A percentile compares a stretch with the other conserved stretches of the same genome.
phyloP scores from a whole-genome alignment of 2,888 invertebrate genomes.

The Brenthis hecate region DNA sequence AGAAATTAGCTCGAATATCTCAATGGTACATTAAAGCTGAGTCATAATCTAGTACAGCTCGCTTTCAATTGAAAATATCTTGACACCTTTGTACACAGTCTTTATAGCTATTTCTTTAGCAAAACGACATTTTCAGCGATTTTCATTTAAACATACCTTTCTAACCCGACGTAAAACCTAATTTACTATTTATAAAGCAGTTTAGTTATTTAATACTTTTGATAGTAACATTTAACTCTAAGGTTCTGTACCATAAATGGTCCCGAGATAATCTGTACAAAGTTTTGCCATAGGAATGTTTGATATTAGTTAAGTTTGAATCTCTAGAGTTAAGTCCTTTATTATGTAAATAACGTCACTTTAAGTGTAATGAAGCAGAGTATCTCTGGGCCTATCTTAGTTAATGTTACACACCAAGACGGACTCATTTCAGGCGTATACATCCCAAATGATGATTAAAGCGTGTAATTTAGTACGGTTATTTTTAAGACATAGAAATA shows the following conservation, averaged over 20 bases:
- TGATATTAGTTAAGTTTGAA: conserved; percentile 37
- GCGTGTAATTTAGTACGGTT: not conserved
- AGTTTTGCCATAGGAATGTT: conserved; percentile 33
- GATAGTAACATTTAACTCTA: not conserved
- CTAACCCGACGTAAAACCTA: too few species aligned
- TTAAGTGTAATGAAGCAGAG: conserved; percentile 22
- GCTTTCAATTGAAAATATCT: too few species aligned
- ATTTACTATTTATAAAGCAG: too few species aligned
- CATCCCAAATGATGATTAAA: conserved; percentile 6
- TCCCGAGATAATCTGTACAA: conserved; percentile 27
- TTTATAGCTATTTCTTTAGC: too few species aligned
- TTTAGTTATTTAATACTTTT: not conserved
- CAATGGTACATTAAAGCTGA: too few species aligned
- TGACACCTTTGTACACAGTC: too few species aligned
- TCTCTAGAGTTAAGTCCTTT: conserved; percentile 21
- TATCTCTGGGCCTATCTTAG: conserved; percentile 20
- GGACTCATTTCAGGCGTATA: not conserved
- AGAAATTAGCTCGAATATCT: too few species aligned
- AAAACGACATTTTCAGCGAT: too few species aligned
- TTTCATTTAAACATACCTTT: too few species aligned
- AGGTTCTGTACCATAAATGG: conserved; percentile 5
- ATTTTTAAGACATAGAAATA: not conserved
- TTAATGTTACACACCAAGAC: conserved; percentile 17
- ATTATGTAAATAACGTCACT: conserved; percentile 32
- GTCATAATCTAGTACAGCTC: too few species aligned